Conservation (phyloP, 2,113 vertebrate species). For the Hippocampus abdominalis region DNA sequence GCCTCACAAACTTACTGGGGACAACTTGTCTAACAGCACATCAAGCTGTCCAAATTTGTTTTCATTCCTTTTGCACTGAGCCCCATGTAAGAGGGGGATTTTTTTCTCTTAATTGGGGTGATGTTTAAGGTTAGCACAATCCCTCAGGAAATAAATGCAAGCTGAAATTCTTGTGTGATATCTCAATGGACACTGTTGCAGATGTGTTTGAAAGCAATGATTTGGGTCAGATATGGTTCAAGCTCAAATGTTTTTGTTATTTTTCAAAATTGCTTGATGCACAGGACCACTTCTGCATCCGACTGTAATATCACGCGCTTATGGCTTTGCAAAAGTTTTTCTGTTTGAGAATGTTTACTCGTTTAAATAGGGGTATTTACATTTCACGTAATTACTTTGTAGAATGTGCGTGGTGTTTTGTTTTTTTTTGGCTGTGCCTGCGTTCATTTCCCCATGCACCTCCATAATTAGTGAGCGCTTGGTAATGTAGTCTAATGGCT, state of each 20-base stretch:
- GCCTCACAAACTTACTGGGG: constrained; percentile 12
- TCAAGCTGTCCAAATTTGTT: constrained; percentile 25
- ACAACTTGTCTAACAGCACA: constrained; percentile 22
- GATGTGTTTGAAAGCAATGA: not conserved
- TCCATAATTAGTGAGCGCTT: constrained; percentile 58
- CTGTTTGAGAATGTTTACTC: constrained; percentile 3
- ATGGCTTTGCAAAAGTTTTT: not conserved
- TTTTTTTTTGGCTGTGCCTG: not conserved
- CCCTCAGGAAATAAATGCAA: constrained; percentile 15
- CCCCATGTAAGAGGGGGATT: not conserved
- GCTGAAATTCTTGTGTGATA: constrained; percentile 13
- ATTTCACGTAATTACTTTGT: not conserved
- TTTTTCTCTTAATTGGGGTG: constrained; percentile 36
- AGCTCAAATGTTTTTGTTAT: not conserved
- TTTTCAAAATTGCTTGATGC: not conserved
- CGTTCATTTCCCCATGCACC: constrained; percentile 37
- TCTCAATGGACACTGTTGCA: not conserved
- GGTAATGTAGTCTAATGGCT: constrained; percentile 62
- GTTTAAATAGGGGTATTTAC: constrained; percentile 5
- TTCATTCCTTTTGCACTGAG: constrained; percentile 12
- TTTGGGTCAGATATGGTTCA: not conserved
- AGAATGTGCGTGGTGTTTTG: not conserved
- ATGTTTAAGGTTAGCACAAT: constrained; percentile 29
- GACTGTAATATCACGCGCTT: not conserved
- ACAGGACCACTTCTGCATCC: not conserved